These are phyloP conservation scores for Heterocephalus glaber DNA, from an alignment of 2,113 vertebrate genomes.

Conservation along the genomic window DNA sequence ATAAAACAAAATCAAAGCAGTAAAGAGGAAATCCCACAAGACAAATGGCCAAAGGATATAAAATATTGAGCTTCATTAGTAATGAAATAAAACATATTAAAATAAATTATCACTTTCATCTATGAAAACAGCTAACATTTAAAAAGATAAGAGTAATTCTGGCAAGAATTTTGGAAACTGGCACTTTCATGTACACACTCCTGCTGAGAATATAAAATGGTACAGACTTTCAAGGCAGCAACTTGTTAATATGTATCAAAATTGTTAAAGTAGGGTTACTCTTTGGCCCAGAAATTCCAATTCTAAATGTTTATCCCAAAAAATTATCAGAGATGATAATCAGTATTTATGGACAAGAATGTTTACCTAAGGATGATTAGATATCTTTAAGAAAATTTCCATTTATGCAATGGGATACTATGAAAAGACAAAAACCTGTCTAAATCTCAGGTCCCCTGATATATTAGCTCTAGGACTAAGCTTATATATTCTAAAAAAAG, in stretches of 20 bases:
- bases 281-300: constrained; percentile 29
- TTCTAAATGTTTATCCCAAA: background rate
- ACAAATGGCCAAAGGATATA: constrained; percentile 43
- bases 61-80: constrained; percentile 26
- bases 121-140: constrained; percentile 45
- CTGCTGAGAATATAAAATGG: constrained; percentile 12
- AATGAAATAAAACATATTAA: constrained; percentile 32
- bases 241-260: background rate
- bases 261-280: background rate
- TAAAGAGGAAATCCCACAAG: constrained; percentile 32
- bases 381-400: constrained; percentile 29
- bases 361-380: background rate
- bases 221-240: background rate
- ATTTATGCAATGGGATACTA: background rate
- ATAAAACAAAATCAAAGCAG: constrained; percentile 54
- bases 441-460: background rate
- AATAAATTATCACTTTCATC: constrained; percentile 3
- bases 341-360: background rate
- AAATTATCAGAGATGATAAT: constrained; percentile 36
- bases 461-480: background rate
- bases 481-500: background rate
- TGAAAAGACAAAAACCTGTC: background rate
- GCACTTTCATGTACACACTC: background rate
- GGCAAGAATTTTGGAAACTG: background rate
- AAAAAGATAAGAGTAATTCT: constrained; percentile 23